Base-by-base conservation (phyloP, 1,140 invertebrate genomes). In the Drosophila lacteicornis region DNA sequence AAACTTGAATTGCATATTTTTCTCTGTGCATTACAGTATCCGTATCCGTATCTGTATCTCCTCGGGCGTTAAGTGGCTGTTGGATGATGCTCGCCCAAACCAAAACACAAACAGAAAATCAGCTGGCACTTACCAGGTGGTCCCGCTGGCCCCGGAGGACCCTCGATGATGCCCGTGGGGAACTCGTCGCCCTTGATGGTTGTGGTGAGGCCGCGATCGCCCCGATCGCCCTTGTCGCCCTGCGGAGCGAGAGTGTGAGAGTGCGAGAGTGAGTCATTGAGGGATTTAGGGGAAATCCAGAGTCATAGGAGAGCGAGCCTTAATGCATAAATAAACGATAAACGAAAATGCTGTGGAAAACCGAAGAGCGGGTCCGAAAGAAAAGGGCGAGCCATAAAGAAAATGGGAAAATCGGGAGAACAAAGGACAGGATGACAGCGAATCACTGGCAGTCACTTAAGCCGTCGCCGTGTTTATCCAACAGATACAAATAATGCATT, bases 101-200 rank as follows among this genome's bases (percentile, higher is more conserved):
- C 79, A 75, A 69, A 11, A 11, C 33, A 36, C 67, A 67, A 40
- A 57, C 58, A 55, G 11, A 51, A 47, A 47, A 58, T 58, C 79
- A 82, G 74, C 75, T 82, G 82, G 46, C 59, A 91, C 80, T 90
- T 95, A 97, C 97, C 97, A 94, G 97, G 96, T 75, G 97, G 97
- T 93, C 97, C 97, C 66, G 97, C 96, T 27, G 97, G 97, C 87
- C 98, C 98, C 43, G 98, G 97, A 15, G 97, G 97, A 78, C 98
- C 98, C 94, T 98, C 97, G 91, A 99, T 97, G 84, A 98, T 97
- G 82, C 97, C 97, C 50, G 97, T 97, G 57, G 97, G 96, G 93
- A 98, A 97, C 76, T 97, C 96, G 93, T 98, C 97, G 65, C 97
- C 97, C 86, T 96, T 97, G 91, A 98, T 93, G 51, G 97, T 98